phyloP scores from a whole-genome alignment of 2,797 vertebrate species.

The Leucoraja ocellata region DNA sequence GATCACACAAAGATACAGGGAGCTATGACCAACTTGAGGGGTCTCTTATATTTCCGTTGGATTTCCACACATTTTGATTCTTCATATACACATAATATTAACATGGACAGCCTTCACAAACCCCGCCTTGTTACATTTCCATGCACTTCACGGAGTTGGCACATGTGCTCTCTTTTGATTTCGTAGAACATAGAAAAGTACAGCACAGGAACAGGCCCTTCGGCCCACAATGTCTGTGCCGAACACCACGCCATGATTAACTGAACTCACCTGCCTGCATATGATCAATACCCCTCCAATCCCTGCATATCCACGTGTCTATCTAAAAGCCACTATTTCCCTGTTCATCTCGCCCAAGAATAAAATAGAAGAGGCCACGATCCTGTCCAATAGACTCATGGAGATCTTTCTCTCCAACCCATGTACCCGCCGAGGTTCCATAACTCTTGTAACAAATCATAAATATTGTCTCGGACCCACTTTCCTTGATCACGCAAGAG shows the following conservation, averaged over 20 bases:
- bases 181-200: too few species aligned
- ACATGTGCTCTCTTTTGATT: too few species aligned
- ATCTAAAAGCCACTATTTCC: background rate
- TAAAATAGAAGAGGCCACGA: background rate
- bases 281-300: too few species aligned
- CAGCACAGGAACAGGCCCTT: too few species aligned
- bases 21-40: slow-evolving; percentile 23
- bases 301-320: too few species aligned
- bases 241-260: too few species aligned
- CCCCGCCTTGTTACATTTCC: background rate
- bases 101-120: background rate
- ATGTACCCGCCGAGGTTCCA: background rate
- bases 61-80: background rate
- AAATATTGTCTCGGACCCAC: background rate
- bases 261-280: too few species aligned
- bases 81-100: background rate
- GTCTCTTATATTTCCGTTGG: background rate
- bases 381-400: background rate
- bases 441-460: background rate
- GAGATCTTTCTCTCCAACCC: background rate
- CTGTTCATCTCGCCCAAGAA: background rate
- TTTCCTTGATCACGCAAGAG: background rate
- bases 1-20: slow-evolving; percentile 13
- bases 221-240: too few species aligned
- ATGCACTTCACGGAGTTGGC: background rate